Evolutionary conservation across 2,888 invertebrate species (phyloP).

Genomic region (Drosophila vallismaia): DNA sequence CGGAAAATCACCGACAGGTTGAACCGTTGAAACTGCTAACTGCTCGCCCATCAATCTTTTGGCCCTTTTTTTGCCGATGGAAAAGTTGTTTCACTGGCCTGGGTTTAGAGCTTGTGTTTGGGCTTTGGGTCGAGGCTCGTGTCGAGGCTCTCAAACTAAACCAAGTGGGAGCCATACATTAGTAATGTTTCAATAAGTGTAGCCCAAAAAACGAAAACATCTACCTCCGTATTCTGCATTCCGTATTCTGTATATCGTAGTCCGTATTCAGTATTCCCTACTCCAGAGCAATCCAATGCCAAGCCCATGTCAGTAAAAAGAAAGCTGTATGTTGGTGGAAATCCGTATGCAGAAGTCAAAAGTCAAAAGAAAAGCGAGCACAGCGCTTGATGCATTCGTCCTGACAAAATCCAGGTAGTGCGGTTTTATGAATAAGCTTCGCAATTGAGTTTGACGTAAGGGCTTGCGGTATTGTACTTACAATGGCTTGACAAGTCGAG

Average conservation of each 20-base stretch:
- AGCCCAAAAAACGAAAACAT: conserved; percentile 6
- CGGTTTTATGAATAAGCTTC: conserved; percentile 58
- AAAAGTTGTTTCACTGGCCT: conserved; percentile 20
- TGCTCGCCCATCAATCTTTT: conserved; percentile 74
- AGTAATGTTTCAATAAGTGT: conserved; percentile 51
- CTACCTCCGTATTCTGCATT: background rate
- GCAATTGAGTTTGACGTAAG: conserved; percentile 64
- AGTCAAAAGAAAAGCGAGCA: conserved; percentile 60
- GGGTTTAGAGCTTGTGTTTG: conserved; percentile 11
- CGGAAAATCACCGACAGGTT: conserved; percentile 60
- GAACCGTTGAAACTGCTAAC: conserved; percentile 67
- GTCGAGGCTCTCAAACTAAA: conserved; percentile 49
- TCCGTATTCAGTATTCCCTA: background rate
- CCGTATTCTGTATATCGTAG: background rate
- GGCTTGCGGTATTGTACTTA: conserved; percentile 12
- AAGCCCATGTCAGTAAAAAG: conserved; percentile 40
- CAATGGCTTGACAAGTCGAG: conserved; percentile 26
- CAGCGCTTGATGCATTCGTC: conserved; percentile 45
- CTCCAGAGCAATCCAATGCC: conserved; percentile 47
- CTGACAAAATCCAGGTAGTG: conserved; percentile 31
- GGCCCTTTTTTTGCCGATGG: conserved; percentile 12
- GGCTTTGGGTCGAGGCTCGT: conserved; percentile 9
- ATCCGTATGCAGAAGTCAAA: conserved; percentile 43
- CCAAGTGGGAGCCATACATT: conserved; percentile 75
- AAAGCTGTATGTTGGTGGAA: conserved; percentile 6